Evolutionary conservation across 1,140 invertebrate species (phyloP).

Genomic region (Neuroterus valhalla): DNA sequence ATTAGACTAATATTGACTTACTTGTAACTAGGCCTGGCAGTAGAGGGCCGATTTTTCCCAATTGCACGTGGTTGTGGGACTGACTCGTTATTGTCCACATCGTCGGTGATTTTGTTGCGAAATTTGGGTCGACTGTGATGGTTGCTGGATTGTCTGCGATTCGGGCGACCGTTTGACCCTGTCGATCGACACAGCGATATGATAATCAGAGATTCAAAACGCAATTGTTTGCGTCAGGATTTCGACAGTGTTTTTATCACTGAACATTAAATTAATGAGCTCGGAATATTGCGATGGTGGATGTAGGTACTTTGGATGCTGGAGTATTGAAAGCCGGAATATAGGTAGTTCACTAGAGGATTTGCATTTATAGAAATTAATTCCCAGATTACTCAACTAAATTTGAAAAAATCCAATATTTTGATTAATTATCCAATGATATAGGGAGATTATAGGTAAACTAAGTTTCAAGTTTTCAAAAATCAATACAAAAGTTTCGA

Average conservation of each 20-base stretch:
- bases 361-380: background rate
- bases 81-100: slow-evolving; percentile 63
- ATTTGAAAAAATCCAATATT: too few species aligned
- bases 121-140: slow-evolving; percentile 64
- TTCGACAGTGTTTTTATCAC: background rate
- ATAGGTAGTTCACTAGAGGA: background rate
- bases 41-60: slow-evolving; percentile 62
- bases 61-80: slow-evolving; percentile 43
- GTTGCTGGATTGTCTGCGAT: slow-evolving; percentile 58
- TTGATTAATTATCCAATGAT: too few species aligned
- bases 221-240: background rate
- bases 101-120: slow-evolving; percentile 70
- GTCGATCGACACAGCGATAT: background rate
- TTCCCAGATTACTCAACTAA: too few species aligned
- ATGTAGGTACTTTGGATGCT: background rate
- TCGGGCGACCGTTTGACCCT: slow-evolving; percentile 51
- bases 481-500: too few species aligned
- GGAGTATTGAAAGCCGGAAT: background rate
- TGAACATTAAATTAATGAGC: background rate
- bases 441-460: too few species aligned
- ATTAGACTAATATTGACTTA: slow-evolving; percentile 45
- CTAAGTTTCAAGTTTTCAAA: too few species aligned
- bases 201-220: background rate
- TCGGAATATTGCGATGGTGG: background rate
- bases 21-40: slow-evolving; percentile 67